A percentile compares a stretch with the other conserved stretches of the same genome.
Conservation (phyloP, 2,888 invertebrate genomes). For the Drosophila algonquin region DNA sequence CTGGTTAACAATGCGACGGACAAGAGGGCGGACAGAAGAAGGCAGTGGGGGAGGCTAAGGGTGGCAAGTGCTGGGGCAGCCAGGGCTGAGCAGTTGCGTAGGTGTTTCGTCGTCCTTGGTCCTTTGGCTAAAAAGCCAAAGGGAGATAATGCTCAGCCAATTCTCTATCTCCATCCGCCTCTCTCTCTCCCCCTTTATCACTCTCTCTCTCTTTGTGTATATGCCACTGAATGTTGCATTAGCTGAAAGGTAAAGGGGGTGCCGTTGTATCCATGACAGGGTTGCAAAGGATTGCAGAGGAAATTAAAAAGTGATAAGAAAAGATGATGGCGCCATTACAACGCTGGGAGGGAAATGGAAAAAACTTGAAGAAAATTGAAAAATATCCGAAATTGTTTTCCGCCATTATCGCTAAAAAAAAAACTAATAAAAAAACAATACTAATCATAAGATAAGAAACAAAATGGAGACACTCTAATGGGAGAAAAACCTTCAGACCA, state of each 20-base stretch:
- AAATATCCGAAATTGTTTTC: constrained; percentile 3
- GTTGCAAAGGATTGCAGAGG: constrained; percentile 59
- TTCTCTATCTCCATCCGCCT: background rate
- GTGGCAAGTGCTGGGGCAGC: too few species aligned
- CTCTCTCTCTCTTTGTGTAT: constrained; percentile 15
- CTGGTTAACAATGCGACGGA: constrained; percentile 68
- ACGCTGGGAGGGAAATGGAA: constrained; percentile 30
- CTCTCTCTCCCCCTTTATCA: background rate
- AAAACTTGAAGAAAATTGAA: constrained; percentile 26
- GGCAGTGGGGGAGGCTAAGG: background rate
- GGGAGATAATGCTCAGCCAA: constrained; percentile 58
- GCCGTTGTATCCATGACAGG: constrained; percentile 33
- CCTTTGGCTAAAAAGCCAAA: constrained; percentile 77
- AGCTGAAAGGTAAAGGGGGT: constrained; percentile 37
- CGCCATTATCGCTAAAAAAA: background rate
- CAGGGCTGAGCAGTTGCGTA: constrained; percentile 14
- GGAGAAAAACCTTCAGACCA: background rate
- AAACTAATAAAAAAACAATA: background rate
- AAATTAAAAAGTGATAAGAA: constrained; percentile 44
- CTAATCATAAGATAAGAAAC: background rate
- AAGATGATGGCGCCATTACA: constrained; percentile 13
- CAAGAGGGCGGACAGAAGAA: constrained; percentile 15
- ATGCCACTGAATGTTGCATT: constrained; percentile 48
- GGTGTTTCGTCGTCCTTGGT: constrained; percentile 59
- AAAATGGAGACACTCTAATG: too few species aligned